Conservation (phyloP, 2,797 vertebrate species). For the Chlorospingus semifuscus region DNA sequence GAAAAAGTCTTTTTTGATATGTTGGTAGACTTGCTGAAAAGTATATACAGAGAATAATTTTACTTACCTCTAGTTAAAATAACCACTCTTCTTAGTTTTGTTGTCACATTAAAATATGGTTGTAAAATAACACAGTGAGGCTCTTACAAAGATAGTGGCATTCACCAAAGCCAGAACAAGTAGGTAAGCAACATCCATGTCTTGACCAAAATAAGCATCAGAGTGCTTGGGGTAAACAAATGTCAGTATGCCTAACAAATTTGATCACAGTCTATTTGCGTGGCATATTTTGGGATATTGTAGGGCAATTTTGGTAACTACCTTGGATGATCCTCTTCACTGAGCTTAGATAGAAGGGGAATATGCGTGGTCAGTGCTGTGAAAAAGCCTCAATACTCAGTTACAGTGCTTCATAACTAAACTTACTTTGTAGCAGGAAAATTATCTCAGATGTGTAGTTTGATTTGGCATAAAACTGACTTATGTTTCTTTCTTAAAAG, state of each 20-base stretch:
- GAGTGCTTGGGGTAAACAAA: background rate
- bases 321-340: background rate
- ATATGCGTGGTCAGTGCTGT: fast-evolving
- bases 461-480: background rate
- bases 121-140: background rate
- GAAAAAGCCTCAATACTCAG: fast-evolving
- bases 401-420: background rate
- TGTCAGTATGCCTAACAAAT: background rate
- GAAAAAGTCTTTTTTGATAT: fast-evolving
- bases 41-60: background rate
- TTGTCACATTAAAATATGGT: background rate
- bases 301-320: background rate
- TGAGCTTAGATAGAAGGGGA: background rate
- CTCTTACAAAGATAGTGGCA: background rate
- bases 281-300: background rate
- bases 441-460: background rate
- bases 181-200: background rate
- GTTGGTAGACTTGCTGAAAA: background rate
- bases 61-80: background rate
- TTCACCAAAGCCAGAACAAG: background rate
- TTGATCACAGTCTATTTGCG: background rate
- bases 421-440: background rate
- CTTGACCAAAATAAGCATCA: background rate
- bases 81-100: background rate
- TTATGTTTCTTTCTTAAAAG: background rate